Evolutionary conservation across 1,140 invertebrate species (phyloP).

Genomic region (Sipha flava): DNA sequence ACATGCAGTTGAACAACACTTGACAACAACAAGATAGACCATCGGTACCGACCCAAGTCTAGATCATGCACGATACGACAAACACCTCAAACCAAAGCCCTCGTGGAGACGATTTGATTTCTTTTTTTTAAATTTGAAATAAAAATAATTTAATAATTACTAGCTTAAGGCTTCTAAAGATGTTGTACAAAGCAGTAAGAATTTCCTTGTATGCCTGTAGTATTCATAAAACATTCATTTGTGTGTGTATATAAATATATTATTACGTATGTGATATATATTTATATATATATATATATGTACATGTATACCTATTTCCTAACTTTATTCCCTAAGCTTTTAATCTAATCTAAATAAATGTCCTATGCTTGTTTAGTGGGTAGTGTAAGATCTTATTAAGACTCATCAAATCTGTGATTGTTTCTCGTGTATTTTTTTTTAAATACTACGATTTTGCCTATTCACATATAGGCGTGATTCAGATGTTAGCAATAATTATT

Average conservation of each 20-base stretch:
- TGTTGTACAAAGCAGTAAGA: background rate
- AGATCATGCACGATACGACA: background rate
- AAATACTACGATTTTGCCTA: background rate
- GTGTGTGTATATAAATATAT: background rate
- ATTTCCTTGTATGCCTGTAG: background rate
- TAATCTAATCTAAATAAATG: slow-evolving; percentile 6
- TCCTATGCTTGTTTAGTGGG: slow-evolving; percentile 20
- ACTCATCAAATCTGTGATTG: slow-evolving; percentile 33
- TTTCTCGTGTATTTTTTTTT: slow-evolving; percentile 23
- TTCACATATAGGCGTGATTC: background rate
- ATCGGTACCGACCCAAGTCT: slow-evolving; percentile 3
- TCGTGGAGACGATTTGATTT: background rate
- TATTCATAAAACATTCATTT: background rate
- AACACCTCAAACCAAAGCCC: background rate
- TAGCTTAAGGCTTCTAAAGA: background rate
- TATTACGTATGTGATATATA: background rate
- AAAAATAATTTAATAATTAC: background rate
- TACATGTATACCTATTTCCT: background rate
- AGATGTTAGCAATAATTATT: slow-evolving; percentile 28
- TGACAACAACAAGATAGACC: slow-evolving; percentile 34
- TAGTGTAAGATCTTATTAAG: slow-evolving; percentile 29
- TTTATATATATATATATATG: background rate
- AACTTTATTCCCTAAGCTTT: slow-evolving; percentile 29
- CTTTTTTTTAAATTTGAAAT: background rate
- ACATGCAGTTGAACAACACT: slow-evolving; percentile 37